Evolutionary conservation across 2,888 invertebrate genomes (phyloP), one percentile per base, ranked within the genome.

Genomic region (Dexiosoma caninum): DNA sequence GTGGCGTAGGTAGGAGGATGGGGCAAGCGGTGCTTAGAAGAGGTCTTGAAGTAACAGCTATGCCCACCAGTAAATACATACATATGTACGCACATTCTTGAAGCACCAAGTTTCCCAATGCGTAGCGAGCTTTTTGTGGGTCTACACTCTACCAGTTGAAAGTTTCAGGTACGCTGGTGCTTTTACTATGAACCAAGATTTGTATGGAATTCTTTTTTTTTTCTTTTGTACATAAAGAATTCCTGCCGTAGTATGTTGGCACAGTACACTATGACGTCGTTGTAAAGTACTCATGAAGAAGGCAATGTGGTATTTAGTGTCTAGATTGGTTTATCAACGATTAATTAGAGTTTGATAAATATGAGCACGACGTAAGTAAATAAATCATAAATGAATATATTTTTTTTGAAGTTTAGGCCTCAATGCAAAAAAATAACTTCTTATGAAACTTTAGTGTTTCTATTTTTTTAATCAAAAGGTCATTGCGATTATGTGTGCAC

Each of bases 301-400:
- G 86, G 87, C 87, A 85, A 86, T 83, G 84, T 85, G 87, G 88
- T 88, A 88, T 88, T 88, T 88, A 88, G 88, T 86, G 88, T 88
- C 88, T 87, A 88, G 87, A 88, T 89, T 89, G 87, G 88, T 89
- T 90, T 90, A 90, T 90, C 90, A 90, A 88, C 90, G 90, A 90
- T 90, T 90, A 90, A 90, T 90, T 90, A 89, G 89, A 90, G 90
- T 89, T 90, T 90, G 90, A 90, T 90, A 90, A 90, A 89, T 90
- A 89, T 86, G 87, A 89, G 89, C 88, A 88, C 90, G 90, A 89
- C 90, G 90, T 88, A 89, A 89, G 90, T 89, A 88, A 89, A 90
- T 90, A 90, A 90, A 90, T 90, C 90, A 90, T 86, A 81, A 81
- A 53, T 57, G 72, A 66, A 72, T 80, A 37, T 69, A 53, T 62